Evolutionary conservation across 2,113 vertebrate genomes (phyloP), one percentile per base, ranked within the genome.

Genomic region (Dasypus novemcinctus): DNA sequence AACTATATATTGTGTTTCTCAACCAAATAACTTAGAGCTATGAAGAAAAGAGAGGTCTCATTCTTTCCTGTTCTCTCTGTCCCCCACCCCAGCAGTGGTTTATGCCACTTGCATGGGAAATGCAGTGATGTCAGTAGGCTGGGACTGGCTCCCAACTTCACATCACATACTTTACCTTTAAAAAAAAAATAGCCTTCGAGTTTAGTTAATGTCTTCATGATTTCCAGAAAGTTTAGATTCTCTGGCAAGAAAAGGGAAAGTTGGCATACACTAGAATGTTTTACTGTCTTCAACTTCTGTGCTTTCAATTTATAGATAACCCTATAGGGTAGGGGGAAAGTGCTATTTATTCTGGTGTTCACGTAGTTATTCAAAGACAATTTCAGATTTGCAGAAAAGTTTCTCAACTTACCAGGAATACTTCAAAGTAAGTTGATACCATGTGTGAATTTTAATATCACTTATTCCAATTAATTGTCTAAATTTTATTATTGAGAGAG

Each of bases 161-260:
- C 31, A 17, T 61, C 11, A 41, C 4, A 59, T 31, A 7, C 11
- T 25, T 46, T 17, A 27, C 20, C n/a, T 68, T 9, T 20, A 6
- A 6, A 41, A 36, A 86, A 72, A 79, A 43, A 31, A n/a, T n/a
- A n/a, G 20, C 38, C 25, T 82, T 59, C 84, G 38, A 66, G 43
- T 69, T 75, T 82, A 38, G 11, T 52, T 36, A 63, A 61, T 49
- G 4, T 49, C 15, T 82, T 83, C 52, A 27, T 68, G 38, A 85
- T 82, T 91, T 86, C 93, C 41, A 90, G 15, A 82, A 82, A 90
- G 75, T 27, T 75, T 80, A n/a, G 18, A 31, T 43, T 18, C 59
- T 95, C 69, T 84, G 79, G 66, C 49, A 95, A 79, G 41, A 59
- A 86, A 76, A 72, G 14, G 31, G 46, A 11, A 87, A 90, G 23